phyloP scores from a whole-genome alignment of 2,113 vertebrate genomes.

The Diglossa brunneiventris region DNA sequence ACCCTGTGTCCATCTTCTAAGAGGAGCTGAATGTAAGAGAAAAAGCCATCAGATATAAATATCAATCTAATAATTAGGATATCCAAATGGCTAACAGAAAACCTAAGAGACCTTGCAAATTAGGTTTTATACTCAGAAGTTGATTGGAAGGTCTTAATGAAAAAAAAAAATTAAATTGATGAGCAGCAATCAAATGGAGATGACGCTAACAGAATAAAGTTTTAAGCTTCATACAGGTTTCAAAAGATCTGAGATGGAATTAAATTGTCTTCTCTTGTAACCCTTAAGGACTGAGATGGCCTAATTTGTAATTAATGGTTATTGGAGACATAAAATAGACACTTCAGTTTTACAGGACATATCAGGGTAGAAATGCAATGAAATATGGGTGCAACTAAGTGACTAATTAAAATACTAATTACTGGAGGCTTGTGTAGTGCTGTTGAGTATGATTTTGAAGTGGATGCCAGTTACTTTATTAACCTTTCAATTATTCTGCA shows the following conservation, averaged over 20 bases:
- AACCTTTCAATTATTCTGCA: neutral
- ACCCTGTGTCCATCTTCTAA: neutral
- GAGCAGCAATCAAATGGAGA: neutral
- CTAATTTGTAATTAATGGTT: neutral
- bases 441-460: neutral
- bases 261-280: neutral
- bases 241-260: neutral
- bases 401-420: neutral
- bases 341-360: neutral
- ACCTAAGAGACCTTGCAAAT: neutral
- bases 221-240: neutral
- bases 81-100: neutral
- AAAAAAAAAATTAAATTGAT: neutral
- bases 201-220: neutral
- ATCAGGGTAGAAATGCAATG: neutral
- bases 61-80: neutral
- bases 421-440: neutral
- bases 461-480: neutral
- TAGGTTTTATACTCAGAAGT: neutral
- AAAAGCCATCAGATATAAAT: neutral
- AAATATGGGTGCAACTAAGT: neutral
- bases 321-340: neutral
- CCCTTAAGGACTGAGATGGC: neutral
- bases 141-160: neutral
- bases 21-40: neutral